Evolutionary conservation across 2,113 vertebrate species (phyloP).

Genomic region (Ciconia maguari): DNA sequence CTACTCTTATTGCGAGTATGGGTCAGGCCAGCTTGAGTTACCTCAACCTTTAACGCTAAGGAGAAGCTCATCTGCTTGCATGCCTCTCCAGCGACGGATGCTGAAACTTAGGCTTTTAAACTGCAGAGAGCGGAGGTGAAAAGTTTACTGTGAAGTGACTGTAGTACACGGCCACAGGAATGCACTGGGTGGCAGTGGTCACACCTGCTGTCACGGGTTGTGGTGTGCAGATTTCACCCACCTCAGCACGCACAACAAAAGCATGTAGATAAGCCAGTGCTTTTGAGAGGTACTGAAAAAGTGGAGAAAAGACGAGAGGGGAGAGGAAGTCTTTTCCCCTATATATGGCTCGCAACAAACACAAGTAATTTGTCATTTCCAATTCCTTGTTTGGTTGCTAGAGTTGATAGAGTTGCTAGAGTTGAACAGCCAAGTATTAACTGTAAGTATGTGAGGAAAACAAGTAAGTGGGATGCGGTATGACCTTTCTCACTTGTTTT

Average conservation of each 20-base stretch:
- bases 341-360: neutral
- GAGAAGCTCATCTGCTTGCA: neutral
- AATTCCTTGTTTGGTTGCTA: neutral
- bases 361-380: neutral
- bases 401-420: neutral
- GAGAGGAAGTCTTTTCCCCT: neutral
- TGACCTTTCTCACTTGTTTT: neutral
- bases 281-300: neutral
- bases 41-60: neutral
- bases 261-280: fast-evolving
- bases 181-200: fast-evolving
- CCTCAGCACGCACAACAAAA: neutral
- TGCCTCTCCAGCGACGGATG: neutral
- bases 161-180: neutral
- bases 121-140: neutral
- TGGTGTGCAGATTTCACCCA: neutral
- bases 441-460: neutral
- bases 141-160: neutral
- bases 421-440: neutral
- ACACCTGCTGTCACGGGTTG: neutral
- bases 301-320: neutral
- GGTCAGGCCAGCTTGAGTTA: neutral
- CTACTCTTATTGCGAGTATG: fast-evolving
- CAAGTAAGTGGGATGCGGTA: neutral
- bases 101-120: neutral